Base-by-base conservation (phyloP, 2,113 vertebrate genomes). In the Tyrannus savana region DNA sequence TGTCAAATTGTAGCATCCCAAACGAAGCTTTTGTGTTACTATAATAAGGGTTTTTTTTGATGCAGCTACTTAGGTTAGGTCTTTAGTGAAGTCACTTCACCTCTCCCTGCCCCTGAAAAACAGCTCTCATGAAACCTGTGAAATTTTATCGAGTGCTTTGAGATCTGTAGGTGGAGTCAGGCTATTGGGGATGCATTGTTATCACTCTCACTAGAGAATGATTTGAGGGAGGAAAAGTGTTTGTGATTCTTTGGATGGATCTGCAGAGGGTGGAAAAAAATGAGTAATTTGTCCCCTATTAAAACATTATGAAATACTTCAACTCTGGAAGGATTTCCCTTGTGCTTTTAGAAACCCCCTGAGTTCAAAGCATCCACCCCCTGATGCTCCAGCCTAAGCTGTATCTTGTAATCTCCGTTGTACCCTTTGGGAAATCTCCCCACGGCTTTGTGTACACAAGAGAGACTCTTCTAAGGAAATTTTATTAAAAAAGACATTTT, bases 341-440 rank as follows among this genome's bases (percentile, higher is more conserved):
- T 58, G 93, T 88, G 97, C 47, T 76, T 96, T 96, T 59, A 50
- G 80, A 94, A 94, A 73, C 82, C 94, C 75, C 80, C 69, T 94
- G 89, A 80, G 95, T 87, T 78, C 90, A 90, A 93, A 95, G 47
- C 90, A 95, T 94, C 92, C 93, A 89, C 96, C 95, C 90, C 80
- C 96, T 96, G 93, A 95, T 1, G 90, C 88, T 95, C 88, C 73
- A 91, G 84, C 88, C 86, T 93, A 89, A 96, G 42, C 81, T 94
- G 66, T 89, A 82, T 95, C 83, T 92, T 95, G 95, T 95, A 96
- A 96, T 96, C 90, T 96, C 94, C 0, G 1, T 77, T 75, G 66
- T 73, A 88, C 88, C 96, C 86, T 91, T 96, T 94, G 96, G 96
- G 90, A 97, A 95, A 94, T 95, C 95, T 95, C 94, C 96, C 94